Conservation (phyloP, 2,888 invertebrate species). For the Xanthia togata region DNA sequence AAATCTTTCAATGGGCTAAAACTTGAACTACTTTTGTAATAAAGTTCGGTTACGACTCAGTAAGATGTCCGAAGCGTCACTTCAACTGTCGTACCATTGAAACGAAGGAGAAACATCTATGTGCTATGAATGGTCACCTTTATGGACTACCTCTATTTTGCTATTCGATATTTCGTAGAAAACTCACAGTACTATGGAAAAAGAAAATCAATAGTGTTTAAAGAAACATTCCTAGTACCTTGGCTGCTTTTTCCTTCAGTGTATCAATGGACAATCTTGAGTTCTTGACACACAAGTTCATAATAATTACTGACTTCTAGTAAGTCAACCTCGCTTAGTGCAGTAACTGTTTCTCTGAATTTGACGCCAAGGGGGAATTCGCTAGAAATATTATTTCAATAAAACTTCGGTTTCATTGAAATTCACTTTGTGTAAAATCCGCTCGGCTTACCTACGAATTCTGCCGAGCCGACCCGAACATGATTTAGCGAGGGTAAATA, state of each 20-base stretch:
- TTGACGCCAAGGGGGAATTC: conserved; percentile 7
- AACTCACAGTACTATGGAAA: conserved; percentile 1
- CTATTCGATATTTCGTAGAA: neutral
- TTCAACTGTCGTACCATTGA: too few relatives aligned
- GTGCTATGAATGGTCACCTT: neutral
- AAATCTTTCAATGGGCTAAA: neutral
- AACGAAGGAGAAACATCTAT: too few relatives aligned
- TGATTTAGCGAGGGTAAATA: neutral
- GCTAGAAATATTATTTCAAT: conserved; percentile 26
- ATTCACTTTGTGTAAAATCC: neutral
- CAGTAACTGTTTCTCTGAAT: conserved; percentile 38
- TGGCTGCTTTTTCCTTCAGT: neutral
- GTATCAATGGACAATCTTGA: conserved; percentile 5
- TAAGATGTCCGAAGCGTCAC: neutral
- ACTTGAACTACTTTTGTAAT: too few relatives aligned
- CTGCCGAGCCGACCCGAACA: neutral
- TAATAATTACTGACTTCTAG: conserved; percentile 37
- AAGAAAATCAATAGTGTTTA: conserved; percentile 11
- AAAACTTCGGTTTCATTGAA: conserved; percentile 4
- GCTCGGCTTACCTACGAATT: too few relatives aligned
- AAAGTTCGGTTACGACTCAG: neutral
- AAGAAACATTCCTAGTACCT: conserved; percentile 6
- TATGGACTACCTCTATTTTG: neutral
- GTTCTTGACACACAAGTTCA: conserved; percentile 29
- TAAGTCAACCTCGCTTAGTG: conserved; percentile 12